These are phyloP conservation scores for Leptogaster cylindrica DNA, from an alignment of 2,888 invertebrate genomes.

Conservation along the genomic window DNA sequence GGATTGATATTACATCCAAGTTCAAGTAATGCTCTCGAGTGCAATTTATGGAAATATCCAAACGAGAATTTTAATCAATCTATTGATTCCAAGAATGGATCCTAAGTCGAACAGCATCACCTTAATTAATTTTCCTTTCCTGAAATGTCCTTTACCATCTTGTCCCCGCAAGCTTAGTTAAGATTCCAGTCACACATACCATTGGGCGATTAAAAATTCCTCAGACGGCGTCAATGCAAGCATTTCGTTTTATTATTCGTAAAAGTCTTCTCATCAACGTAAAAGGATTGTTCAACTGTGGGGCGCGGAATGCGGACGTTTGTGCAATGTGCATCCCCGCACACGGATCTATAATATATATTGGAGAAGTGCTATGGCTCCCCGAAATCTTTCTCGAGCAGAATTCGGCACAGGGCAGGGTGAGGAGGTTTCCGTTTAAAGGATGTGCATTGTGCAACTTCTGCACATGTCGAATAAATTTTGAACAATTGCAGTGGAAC, in stretches of 20 bases:
- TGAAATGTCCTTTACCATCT: background rate
- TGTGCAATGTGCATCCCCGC: too few relatives aligned
- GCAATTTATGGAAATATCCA: too few relatives aligned
- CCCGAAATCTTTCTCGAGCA: too few relatives aligned
- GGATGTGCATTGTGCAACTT: constrained; percentile 30
- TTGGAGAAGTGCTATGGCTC: too few relatives aligned
- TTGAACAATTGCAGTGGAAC: constrained; percentile 14
- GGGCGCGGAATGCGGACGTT: too few relatives aligned
- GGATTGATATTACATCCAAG: too few relatives aligned
- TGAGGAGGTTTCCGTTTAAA: background rate
- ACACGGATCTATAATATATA: too few relatives aligned
- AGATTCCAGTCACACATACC: background rate
- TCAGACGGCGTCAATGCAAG: background rate
- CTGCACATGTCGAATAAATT: constrained; percentile 29
- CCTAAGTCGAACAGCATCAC: constrained; percentile 6
- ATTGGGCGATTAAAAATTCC: constrained; percentile 21
- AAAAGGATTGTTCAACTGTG: too few relatives aligned
- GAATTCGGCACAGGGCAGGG: background rate
- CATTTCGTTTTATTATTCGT: constrained; percentile 7
- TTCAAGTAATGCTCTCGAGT: too few relatives aligned
- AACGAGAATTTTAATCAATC: too few relatives aligned
- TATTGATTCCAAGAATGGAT: constrained; percentile 6
- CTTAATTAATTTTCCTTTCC: constrained; percentile 13
- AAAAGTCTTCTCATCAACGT: too few relatives aligned
- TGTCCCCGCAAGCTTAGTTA: background rate